Evolutionary conservation across 2,888 invertebrate species (phyloP).

Genomic region (Caenorhabditis parvicauda): DNA sequence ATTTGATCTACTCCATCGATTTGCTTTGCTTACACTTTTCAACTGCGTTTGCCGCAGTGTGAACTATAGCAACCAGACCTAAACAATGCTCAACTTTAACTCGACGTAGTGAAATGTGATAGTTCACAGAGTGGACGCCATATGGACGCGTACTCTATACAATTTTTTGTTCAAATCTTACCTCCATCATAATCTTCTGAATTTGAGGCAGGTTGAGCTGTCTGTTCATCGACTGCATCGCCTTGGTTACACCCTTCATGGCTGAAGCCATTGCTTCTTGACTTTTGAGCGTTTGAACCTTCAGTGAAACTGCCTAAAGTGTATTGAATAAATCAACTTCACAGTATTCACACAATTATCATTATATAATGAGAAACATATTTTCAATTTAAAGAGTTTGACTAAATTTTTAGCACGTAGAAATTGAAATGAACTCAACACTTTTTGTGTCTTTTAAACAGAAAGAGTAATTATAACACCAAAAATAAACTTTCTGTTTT

Average conservation of each 20-base stretch:
- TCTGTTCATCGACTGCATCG: slow-evolving; percentile 96
- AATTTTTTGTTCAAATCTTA: too few species aligned
- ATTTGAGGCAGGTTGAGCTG: slow-evolving; percentile 93
- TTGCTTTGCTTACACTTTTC: too few species aligned
- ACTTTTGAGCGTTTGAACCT: slow-evolving; percentile 93
- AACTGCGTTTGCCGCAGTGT: too few species aligned
- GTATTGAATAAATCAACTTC: not conserved
- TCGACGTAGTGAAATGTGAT: not conserved
- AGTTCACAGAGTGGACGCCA: too few species aligned
- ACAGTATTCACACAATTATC: not conserved
- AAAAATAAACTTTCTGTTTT: too few species aligned
- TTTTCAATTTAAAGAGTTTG: not conserved
- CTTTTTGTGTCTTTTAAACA: not conserved
- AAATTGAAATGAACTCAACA: not conserved
- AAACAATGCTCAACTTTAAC: not conserved
- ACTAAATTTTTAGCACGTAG: not conserved
- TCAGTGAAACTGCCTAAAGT: slow-evolving; percentile 80
- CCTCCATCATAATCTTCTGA: slow-evolving; percentile 76
- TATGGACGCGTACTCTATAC: too few species aligned
- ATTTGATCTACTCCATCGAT: too few species aligned
- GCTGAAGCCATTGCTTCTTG: slow-evolving; percentile 99
- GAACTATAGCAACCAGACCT: too few species aligned
- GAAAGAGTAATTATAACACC: too few species aligned
- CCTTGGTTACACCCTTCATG: slow-evolving; percentile 96
- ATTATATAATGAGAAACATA: too few species aligned